phyloP scores from a whole-genome alignment of 2,113 vertebrate genomes.

The Austrofundulus limnaeus region DNA sequence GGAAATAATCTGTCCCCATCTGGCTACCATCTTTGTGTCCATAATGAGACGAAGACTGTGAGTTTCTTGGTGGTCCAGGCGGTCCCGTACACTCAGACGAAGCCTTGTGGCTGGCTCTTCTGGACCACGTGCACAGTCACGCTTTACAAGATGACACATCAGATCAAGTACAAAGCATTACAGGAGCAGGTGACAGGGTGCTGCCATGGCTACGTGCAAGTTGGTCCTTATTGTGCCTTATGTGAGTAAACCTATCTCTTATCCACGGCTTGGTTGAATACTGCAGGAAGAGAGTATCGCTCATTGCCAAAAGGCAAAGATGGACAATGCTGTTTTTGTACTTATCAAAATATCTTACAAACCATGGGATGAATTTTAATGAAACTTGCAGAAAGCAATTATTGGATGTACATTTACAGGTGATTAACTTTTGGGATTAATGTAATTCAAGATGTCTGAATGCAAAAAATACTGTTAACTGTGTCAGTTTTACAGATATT shows the following conservation, averaged over 20 bases:
- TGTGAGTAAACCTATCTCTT: slow-evolving; percentile 74
- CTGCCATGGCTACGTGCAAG: slow-evolving; percentile 85
- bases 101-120: slow-evolving; percentile 83
- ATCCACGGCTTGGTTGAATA: neutral
- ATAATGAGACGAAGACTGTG: slow-evolving; percentile 67
- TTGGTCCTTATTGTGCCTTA: slow-evolving; percentile 85
- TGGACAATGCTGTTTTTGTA: no score
- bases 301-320: no score
- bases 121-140: slow-evolving; percentile 83
- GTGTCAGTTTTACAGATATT: no score
- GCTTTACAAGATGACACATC: slow-evolving; percentile 67
- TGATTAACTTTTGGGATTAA: no score
- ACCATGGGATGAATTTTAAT: no score
- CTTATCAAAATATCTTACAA: no score
- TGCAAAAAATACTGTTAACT: no score
- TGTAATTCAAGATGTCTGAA: no score
- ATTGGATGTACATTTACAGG: no score
- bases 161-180: slow-evolving; percentile 56
- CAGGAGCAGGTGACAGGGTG: slow-evolving; percentile 77
- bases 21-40: slow-evolving; percentile 84
- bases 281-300: neutral
- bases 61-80: slow-evolving; percentile 69
- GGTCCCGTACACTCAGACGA: slow-evolving; percentile 64
- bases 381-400: no score
- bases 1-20: slow-evolving; percentile 80